phyloP scores from a whole-genome alignment of 2,113 vertebrate species.

The Agapornis roseicollis region DNA sequence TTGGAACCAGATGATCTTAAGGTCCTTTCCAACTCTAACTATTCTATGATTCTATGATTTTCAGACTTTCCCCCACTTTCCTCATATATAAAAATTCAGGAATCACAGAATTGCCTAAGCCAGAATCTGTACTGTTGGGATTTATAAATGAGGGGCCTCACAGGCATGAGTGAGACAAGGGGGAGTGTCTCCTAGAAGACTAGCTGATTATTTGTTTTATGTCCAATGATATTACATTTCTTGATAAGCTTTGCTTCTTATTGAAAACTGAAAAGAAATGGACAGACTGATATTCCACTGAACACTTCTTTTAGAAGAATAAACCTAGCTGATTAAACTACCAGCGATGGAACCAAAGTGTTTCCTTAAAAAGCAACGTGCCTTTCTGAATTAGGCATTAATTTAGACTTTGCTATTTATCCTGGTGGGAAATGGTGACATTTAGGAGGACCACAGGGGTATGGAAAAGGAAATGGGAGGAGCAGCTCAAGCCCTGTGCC shows the following conservation, averaged over 20 bases:
- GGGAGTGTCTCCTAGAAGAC: background rate
- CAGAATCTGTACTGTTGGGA: background rate
- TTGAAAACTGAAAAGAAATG: background rate
- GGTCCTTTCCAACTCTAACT: too few species aligned
- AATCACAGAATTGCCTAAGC: background rate
- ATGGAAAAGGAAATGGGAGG: background rate
- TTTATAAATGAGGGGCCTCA: background rate
- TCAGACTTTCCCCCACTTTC: background rate
- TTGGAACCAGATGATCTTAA: too few species aligned
- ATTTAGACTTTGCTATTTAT: background rate
- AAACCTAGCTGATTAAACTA: background rate
- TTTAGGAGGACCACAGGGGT: background rate
- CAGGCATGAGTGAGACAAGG: background rate
- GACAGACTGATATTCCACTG: background rate
- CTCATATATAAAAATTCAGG: background rate
- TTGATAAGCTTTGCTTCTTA: background rate
- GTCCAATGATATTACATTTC: background rate
- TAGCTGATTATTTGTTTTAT: background rate
- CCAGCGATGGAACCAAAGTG: background rate
- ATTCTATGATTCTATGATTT: too few species aligned
- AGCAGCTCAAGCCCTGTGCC: background rate
- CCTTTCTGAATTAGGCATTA: background rate
- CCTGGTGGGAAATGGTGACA: background rate
- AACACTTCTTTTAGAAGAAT: background rate
- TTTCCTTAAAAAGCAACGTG: background rate